phyloP scores from a whole-genome alignment of 2,113 vertebrate genomes.

The Callipepla californica region DNA sequence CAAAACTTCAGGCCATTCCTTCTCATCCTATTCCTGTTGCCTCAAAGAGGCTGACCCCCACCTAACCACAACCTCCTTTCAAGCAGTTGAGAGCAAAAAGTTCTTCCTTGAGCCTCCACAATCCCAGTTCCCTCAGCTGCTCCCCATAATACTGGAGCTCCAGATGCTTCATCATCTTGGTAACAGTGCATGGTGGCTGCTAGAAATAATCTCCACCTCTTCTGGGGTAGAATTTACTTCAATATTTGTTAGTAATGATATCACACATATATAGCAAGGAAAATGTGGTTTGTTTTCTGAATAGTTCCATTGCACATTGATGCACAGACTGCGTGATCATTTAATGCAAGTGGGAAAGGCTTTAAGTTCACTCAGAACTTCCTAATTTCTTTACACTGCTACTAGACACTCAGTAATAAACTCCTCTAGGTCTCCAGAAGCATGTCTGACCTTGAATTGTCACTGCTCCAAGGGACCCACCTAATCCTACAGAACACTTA shows the following conservation, averaged over 20 bases:
- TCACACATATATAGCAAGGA: neutral
- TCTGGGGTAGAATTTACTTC: slow-evolving; percentile 12
- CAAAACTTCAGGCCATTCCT: no score
- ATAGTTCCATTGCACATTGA: neutral
- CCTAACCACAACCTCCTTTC: no score
- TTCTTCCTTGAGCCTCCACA: no score
- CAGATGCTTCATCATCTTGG: no score
- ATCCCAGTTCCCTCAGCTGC: no score
- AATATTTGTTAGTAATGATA: neutral
- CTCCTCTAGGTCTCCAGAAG: neutral
- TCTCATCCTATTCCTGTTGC: no score
- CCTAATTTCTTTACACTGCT: neutral
- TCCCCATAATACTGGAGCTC: no score
- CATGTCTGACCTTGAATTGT: neutral
- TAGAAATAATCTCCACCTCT: neutral
- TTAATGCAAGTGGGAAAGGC: neutral
- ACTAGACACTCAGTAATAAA: neutral
- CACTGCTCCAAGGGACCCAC: neutral
- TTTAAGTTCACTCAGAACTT: neutral
- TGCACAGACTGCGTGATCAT: neutral
- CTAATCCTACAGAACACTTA: neutral
- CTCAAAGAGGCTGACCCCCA: no score
- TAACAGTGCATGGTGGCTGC: neutral
- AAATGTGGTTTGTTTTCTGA: neutral
- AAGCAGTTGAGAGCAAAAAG: no score